A percentile compares a stretch with the other conserved stretches of the same genome.
Conservation (phyloP, 2,888 invertebrate species). For the Hololepta plana region DNA sequence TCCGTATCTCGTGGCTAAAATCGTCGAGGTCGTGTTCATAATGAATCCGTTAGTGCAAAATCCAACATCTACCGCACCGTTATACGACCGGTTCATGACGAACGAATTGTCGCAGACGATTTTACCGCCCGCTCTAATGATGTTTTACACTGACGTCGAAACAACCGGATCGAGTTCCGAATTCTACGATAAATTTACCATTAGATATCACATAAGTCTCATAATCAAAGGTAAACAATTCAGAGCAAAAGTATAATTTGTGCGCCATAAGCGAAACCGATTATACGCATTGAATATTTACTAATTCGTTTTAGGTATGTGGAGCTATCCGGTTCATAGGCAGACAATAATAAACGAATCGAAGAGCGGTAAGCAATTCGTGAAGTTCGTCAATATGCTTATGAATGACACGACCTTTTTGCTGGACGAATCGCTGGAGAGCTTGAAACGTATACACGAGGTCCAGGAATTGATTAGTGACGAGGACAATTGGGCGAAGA, state of each 20-base stretch:
- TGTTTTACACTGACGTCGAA: constrained; percentile 96
- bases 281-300: constrained; percentile 5
- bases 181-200: constrained; percentile 98
- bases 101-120: constrained; percentile 68
- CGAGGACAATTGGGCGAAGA: constrained; percentile 43
- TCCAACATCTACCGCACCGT: constrained; percentile 26
- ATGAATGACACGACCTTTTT: constrained; percentile 98
- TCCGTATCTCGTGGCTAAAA: constrained; percentile 92
- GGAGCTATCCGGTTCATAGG: constrained; percentile 78
- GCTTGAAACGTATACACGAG: constrained; percentile 71
- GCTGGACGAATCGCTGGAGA: constrained; percentile 87
- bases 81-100: constrained; percentile 66
- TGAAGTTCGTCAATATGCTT: constrained; percentile 92
- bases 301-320: constrained; percentile 55
- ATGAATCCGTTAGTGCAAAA: constrained; percentile 50
- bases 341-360: constrained; percentile 83
- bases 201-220: constrained; percentile 93
- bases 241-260: background rate
- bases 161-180: constrained; percentile 95
- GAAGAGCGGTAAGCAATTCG: constrained; percentile 78
- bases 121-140: constrained; percentile 84
- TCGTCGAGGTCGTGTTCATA: constrained; percentile 78
- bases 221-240: constrained; percentile 55
- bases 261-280: background rate
- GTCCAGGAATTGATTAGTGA: constrained; percentile 74